Evolutionary conservation across 2,888 invertebrate genomes (phyloP), one percentile per base, ranked within the genome.

Genomic region (Diadegma fenestrale): DNA sequence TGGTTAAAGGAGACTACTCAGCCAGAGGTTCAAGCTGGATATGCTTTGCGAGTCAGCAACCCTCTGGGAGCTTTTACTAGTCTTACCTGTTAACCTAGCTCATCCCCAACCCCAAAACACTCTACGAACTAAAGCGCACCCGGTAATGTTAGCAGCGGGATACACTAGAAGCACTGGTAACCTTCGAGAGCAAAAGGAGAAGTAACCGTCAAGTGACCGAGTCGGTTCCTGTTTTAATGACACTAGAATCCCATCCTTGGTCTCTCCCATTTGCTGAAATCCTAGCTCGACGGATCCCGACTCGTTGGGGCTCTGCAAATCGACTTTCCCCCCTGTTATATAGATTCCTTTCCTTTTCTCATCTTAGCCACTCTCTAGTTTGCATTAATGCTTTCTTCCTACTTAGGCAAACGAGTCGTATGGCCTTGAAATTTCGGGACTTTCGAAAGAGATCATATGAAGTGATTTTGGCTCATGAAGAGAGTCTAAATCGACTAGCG

Each of bases 11-110:
- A 80, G 51, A 73, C 58, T 83, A 63, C 68, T 30, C 83, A 69
- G 41, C 58, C 73, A 63, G 61, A 61, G 73, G 73, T 73, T 61
- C 72, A 72, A 37, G 43, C 33, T 30, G 54, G 69, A 76, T 84
- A 71, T 80, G 71, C 80, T 84, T 80, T 80, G 45, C 80, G 75
- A 76, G 84, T 84, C 80, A 66, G 54, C 80, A 71, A 80, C 76
- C 84, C 80, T 80, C 71, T 43, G 80, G 80, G 66, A 80, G 37
- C 69, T 76, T 61, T 76, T 76, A 43, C 80, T 45, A 76, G 45
- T 41, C 58, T 66, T 72, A 80, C 80, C 64, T 84, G 84, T 80
- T 80, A 82, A 43, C 76, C 51, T 33, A 58, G 22, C 48, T 75
- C 75, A 61, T 61, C 68, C 75, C 30, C 45, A 12, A 73, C 48